Base-by-base conservation (phyloP, 2,797 vertebrate genomes). In the Menidia menidia region DNA sequence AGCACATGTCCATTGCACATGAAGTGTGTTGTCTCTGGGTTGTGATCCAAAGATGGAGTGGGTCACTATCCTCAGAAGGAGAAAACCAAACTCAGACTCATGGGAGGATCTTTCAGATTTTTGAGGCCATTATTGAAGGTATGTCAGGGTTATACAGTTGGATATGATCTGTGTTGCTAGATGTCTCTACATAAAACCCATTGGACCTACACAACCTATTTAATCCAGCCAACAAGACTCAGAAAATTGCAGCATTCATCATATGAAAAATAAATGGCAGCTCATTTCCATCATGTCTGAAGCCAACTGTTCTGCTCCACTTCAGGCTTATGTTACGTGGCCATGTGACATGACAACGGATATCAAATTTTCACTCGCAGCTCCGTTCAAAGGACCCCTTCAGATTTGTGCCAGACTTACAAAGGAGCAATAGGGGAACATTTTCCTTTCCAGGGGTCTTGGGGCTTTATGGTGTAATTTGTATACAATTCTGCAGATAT, bases 401-500 rank as follows among this genome's bases (percentile, higher is more conserved):
- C 71, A 61, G 65, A 71, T 50, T 31, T 33, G 18, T 67, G 57
- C 59, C 60, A 77, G 61, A 57, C 55, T 39, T 56, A 68, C 25
- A 73, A 59, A 69, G 54, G 45, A 75, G 35, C 35, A 39, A 10
- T 10, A 39, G 35, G 10, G 65, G 60, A 82, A 78, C 15, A 56
- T 61, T 84, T 84, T 82, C 74, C 67, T 82, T 77, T 86, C 77
- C 77, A 84, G 70, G 70, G 67, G 56, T 74, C 33, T 73, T 56
- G 67, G 70, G 57, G 80, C 72, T 91, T 88, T 83, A 88, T 83
- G 80, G 66, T 74, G 52, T 81, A 78, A 81, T 82, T 79, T 87
- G 73, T 87, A 80, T 84, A 83, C 35, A 71, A 60, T 82, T 81
- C 70, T 84, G 75, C 62, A 81, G 51, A 86, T 80, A 82, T 71